These are phyloP conservation scores for Odontomachus brunneus DNA, from an alignment of 1,140 invertebrate species.

Conservation along the genomic window DNA sequence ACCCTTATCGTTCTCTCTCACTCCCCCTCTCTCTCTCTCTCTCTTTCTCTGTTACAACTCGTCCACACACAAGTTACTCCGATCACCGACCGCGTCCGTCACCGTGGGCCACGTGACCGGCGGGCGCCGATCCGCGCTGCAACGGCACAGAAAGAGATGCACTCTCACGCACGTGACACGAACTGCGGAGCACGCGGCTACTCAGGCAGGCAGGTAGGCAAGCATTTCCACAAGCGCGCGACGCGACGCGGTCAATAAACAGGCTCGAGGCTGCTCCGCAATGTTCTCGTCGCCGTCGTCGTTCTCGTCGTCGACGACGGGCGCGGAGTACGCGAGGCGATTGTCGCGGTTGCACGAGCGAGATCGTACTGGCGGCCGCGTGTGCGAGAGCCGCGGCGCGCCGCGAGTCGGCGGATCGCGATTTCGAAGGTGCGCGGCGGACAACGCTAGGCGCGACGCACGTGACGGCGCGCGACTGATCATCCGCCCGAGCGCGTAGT, in stretches of 20 bases:
- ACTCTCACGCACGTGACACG: constrained; percentile 6
- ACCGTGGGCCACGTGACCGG: constrained; percentile 42
- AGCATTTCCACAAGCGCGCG: constrained; percentile 31
- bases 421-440: constrained; percentile 69
- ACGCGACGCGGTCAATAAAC: background rate
- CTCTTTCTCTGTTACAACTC: background rate
- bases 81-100: background rate
- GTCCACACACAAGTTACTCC: constrained; percentile 11
- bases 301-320: background rate
- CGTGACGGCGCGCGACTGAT: constrained; percentile 49
- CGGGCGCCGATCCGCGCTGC: background rate
- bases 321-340: constrained; percentile 35
- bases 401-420: constrained; percentile 44
- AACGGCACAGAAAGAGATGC: background rate
- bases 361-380: constrained; percentile 63
- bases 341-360: constrained; percentile 67
- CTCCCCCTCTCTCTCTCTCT: background rate
- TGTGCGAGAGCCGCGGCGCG: constrained; percentile 36
- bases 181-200: constrained; percentile 44
- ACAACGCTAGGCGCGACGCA: constrained; percentile 41
- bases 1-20: constrained; percentile 12
- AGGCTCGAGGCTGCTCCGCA: no score
- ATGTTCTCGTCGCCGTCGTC: background rate
- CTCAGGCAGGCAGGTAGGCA: no score
- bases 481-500: constrained; percentile 16